A percentile compares a stretch with the other conserved stretches of the same genome.
phyloP scores from a whole-genome alignment of 2,113 vertebrate species.

The Suncus etruscus region DNA sequence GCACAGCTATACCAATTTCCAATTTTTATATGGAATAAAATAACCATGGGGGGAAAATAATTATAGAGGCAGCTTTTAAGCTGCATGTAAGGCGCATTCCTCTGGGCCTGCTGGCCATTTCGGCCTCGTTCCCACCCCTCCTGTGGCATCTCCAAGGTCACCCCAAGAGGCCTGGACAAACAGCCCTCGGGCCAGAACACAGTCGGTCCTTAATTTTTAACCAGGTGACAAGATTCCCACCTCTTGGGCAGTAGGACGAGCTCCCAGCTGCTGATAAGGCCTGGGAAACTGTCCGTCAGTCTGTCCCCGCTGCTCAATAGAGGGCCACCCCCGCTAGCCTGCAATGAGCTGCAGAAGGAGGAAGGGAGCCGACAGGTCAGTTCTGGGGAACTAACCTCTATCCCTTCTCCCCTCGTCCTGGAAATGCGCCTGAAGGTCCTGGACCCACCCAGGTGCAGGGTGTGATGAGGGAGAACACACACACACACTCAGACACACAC shows the following conservation, averaged over 20 bases:
- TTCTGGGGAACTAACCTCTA: accelerated
- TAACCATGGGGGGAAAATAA: no score
- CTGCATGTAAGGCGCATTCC: no score
- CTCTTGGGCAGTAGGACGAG: not conserved
- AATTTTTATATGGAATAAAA: not conserved
- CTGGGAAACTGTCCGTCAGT: not conserved
- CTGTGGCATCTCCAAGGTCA: not conserved
- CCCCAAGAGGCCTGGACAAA: constrained; percentile 65
- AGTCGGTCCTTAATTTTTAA: constrained; percentile 71
- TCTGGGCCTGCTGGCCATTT: no score
- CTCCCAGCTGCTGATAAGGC: not conserved
- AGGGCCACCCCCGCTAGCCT: not conserved
- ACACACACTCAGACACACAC: no score
- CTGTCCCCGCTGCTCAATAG: not conserved
- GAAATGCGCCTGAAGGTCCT: no score
- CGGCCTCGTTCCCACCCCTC: not conserved
- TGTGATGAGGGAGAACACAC: no score
- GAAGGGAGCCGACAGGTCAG: not conserved
- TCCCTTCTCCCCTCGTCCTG: not conserved
- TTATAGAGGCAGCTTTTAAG: no score
- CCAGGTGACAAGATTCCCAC: constrained; percentile 19
- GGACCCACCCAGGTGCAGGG: no score
- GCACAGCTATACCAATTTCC: not conserved
- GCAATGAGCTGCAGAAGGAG: not conserved
- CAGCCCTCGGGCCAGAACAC: constrained; percentile 24